phyloP scores from a whole-genome alignment of 2,888 invertebrate species.

The Drosophila fulvimacula region DNA sequence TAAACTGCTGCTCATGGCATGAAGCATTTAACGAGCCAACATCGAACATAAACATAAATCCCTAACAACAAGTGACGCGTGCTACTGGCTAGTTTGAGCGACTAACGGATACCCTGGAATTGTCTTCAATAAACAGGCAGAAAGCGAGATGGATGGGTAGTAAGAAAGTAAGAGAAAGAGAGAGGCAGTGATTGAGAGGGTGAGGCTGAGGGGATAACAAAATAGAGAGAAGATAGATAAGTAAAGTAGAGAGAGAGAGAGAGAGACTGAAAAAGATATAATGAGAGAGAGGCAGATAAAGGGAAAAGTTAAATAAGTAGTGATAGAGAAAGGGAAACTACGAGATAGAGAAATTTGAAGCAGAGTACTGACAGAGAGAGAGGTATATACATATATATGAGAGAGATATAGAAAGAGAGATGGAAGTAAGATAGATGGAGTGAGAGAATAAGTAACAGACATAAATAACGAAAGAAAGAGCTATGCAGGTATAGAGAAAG shows the following conservation, averaged over 20 bases:
- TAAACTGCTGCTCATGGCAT: conserved; percentile 61
- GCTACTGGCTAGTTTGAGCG: neutral
- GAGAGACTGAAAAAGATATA: neutral
- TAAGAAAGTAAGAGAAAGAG: too few species aligned
- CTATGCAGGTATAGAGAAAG: neutral
- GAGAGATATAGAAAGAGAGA: too few species aligned
- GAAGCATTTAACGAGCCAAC: conserved; percentile 53
- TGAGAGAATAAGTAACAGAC: neutral
- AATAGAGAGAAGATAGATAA: too few species aligned
- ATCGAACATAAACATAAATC: conserved; percentile 36
- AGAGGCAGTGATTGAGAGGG: neutral
- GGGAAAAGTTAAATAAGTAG: too few species aligned
- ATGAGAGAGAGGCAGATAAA: neutral
- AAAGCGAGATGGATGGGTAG: neutral
- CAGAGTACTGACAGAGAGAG: neutral
- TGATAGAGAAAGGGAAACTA: too few species aligned
- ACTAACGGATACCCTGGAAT: conserved; percentile 3
- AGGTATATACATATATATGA: too few species aligned
- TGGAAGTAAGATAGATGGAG: neutral
- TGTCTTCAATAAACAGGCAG: neutral
- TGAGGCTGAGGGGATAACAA: too few species aligned
- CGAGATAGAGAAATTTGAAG: too few species aligned
- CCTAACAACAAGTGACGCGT: conserved; percentile 2
- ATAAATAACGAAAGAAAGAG: neutral
- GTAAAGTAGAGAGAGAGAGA: neutral